These are phyloP conservation scores for Agrotis clavis DNA, from an alignment of 2,888 invertebrate genomes.

Conservation along the genomic window DNA sequence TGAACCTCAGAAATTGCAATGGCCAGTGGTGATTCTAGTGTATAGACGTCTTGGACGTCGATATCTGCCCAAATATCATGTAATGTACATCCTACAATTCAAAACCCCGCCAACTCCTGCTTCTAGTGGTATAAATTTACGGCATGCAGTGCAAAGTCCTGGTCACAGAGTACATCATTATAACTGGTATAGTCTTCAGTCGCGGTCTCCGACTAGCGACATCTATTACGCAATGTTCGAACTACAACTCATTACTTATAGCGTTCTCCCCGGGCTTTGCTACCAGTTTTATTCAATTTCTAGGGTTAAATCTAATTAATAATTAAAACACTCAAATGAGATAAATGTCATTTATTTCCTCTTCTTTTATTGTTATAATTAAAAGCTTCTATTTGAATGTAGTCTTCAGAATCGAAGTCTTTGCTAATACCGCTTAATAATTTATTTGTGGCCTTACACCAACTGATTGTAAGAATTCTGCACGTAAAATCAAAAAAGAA, in stretches of 20 bases:
- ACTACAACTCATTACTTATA: not conserved
- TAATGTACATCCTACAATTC: no score
- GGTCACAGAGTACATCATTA: no score
- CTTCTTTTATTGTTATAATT: not conserved
- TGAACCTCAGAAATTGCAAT: conserved; percentile 13
- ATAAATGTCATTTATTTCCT: not conserved
- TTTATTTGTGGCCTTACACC: not conserved
- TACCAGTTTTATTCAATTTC: not conserved
- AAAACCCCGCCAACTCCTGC: no score
- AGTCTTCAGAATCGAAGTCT: not conserved
- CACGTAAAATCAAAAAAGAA: no score
- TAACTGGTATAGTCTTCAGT: no score
- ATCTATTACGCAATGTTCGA: conserved; percentile 3
- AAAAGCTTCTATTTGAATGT: conserved; percentile 3
- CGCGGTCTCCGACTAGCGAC: not conserved
- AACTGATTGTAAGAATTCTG: not conserved
- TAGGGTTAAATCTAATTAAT: not conserved
- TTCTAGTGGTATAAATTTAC: no score
- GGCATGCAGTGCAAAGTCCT: no score
- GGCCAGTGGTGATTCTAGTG: not conserved
- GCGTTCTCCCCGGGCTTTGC: not conserved
- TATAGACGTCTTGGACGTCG: conserved; percentile 13
- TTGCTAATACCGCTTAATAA: not conserved
- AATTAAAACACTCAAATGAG: not conserved
- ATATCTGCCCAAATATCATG: conserved; percentile 14